Base-by-base conservation (phyloP, 2,113 vertebrate genomes). In the Corydoras sp. region DNA sequence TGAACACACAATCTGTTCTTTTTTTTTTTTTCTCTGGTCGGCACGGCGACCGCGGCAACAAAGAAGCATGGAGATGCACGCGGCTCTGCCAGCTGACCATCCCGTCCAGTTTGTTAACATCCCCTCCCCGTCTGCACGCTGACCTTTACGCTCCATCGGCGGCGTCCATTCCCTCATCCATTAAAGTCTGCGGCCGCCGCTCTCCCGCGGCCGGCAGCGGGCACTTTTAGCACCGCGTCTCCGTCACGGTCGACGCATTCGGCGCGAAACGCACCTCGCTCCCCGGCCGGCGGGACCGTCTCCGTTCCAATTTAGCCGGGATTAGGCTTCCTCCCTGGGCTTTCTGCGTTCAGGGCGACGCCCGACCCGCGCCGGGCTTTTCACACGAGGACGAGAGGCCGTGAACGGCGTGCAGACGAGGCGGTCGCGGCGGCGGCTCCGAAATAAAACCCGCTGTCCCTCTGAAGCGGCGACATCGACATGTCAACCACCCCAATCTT, bases 61-160 rank as follows among this genome's bases (percentile, higher is more conserved):
- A 65, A 50, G 11, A 54, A 14, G n/a, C 30, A 15, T 10, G 65
- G 49, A 53, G 63, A 60, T 14, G 50, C 10, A 32, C 14, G 43
- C 49, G 18, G 54, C 61, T 35, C 9, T 54, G 64, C 35, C 48
- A 3, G 12, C 64, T 61, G n/a, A 35, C 43, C 51, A 35, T 66
- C 48, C 30, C 9, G 29, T 24, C 8, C 31, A 60, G 29, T 67
- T 75, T 75, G 72, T 73, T 76, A 79, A 75, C 72, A 71, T 9
- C 35, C 55, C 3, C 63, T 10, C 58, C 73, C 56, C 24, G 30
- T 30, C 48, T 62, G 11, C 14, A 10, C 7, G 29, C 32, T 81
- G 80, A 82, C 77, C 80, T 80, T 80, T 82, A 59, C n/a, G 62
- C 32, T 73, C 61, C 12, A 31, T 67, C 72, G 66, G 71, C 70